Evolutionary conservation across 2,113 vertebrate species (phyloP).

Genomic region (Nothobranchius furzeri): DNA sequence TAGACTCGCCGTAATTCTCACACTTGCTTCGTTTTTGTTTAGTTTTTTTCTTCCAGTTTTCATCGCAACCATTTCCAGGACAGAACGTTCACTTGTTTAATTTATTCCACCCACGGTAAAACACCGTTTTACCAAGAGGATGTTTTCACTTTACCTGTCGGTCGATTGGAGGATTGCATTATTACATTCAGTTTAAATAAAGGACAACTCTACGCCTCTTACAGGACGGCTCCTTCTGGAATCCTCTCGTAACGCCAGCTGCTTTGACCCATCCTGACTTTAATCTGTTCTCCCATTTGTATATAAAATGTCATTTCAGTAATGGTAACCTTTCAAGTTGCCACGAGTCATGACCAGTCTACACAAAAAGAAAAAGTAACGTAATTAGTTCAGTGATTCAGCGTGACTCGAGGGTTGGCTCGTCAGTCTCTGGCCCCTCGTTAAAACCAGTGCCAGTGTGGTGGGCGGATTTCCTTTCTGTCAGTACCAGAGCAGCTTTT

Average conservation of each 20-base stretch:
- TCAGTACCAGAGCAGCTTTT: neutral
- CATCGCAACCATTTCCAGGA: neutral
- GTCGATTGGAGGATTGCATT: neutral
- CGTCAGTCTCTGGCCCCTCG: neutral
- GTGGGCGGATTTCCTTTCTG: neutral
- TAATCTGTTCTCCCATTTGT: neutral
- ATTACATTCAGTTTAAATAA: neutral
- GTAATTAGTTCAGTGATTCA: conserved; percentile 8
- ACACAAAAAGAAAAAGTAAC: neutral
- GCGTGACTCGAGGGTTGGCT: conserved; percentile 1
- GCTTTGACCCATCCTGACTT: neutral
- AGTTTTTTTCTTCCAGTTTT: too few species aligned
- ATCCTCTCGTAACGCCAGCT: neutral
- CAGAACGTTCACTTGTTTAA: neutral
- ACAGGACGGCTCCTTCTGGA: neutral
- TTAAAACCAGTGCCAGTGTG: neutral
- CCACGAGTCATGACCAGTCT: conserved; percentile 2
- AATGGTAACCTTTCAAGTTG: neutral
- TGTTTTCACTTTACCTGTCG: neutral
- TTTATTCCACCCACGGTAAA: too few species aligned
- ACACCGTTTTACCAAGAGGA: neutral
- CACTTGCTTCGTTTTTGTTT: too few species aligned
- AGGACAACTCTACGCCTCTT: neutral
- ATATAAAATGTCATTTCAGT: neutral
- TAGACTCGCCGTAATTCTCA: too few species aligned